phyloP scores from a whole-genome alignment of 2,888 invertebrate genomes.

The Zhuqinia jingwanae region DNA sequence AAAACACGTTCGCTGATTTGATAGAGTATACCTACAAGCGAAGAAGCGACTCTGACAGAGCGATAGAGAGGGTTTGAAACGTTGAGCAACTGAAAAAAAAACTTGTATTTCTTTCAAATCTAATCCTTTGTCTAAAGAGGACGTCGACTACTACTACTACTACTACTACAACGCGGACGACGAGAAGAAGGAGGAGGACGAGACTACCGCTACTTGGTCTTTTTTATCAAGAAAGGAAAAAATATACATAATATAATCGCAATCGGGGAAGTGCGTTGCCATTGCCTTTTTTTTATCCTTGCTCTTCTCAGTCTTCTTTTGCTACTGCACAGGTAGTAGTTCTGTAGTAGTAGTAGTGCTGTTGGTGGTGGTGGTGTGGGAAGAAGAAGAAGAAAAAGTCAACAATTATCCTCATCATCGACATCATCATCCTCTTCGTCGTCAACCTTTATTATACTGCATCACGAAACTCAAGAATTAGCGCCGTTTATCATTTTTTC shows the following conservation, averaged over 20 bases:
- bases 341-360: not conserved
- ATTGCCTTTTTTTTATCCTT: slow-evolving; percentile 26
- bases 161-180: too few relatives aligned
- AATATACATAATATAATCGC: not conserved
- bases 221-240: slow-evolving; percentile 13
- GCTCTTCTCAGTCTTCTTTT: not conserved
- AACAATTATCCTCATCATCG: slow-evolving; percentile 54
- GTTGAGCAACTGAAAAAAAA: slow-evolving; percentile 12
- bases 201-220: slow-evolving; percentile 51
- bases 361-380: slow-evolving; percentile 58
- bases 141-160: not conserved
- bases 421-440: not conserved
- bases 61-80: slow-evolving; percentile 21
- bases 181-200: not conserved
- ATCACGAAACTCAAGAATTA: slow-evolving; percentile 59
- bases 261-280: slow-evolving; percentile 49
- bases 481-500: slow-evolving; percentile 31
- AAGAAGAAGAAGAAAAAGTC: slow-evolving; percentile 53
- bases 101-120: slow-evolving; percentile 30
- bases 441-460: slow-evolving; percentile 36
- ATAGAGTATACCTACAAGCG: not conserved
- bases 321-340: not conserved
- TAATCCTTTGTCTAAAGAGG: not conserved
- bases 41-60: not conserved
- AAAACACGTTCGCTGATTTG: slow-evolving; percentile 27